Evolutionary conservation across 2,113 vertebrate species (phyloP).

Genomic region (Ascaphus truei): DNA sequence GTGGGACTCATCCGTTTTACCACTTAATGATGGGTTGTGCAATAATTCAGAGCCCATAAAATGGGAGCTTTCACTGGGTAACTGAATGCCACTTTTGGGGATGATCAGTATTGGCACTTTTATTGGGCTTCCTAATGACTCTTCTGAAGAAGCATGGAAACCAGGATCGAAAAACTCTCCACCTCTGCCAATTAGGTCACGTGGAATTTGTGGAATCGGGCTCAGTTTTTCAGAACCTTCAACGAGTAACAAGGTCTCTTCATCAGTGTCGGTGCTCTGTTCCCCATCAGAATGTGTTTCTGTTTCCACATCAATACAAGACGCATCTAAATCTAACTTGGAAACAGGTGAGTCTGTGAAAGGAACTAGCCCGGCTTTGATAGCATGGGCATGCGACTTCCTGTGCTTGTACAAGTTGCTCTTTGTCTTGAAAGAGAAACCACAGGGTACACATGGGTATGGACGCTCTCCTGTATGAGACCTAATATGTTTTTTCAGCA

Average conservation of each 20-base stretch:
- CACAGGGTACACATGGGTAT: constrained; percentile 92
- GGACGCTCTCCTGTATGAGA: constrained; percentile 96
- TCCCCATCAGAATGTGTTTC: constrained; percentile 94
- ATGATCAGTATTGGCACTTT: constrained; percentile 96
- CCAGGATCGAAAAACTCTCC: constrained; percentile 65
- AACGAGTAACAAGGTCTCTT: constrained; percentile 72
- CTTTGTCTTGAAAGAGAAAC: constrained; percentile 98
- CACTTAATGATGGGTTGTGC: constrained; percentile 67
- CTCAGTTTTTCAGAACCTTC: constrained; percentile 79
- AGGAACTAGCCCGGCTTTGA: constrained; percentile 95
- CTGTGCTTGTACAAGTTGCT: constrained; percentile 98
- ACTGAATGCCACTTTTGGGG: constrained; percentile 77
- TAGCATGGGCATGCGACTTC: constrained; percentile 96
- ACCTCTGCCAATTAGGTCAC: constrained; percentile 69
- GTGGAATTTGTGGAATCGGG: constrained; percentile 72
- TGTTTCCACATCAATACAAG: constrained; percentile 80
- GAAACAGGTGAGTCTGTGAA: constrained; percentile 83
- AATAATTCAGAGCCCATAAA: constrained; percentile 73
- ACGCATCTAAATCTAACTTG: constrained; percentile 80
- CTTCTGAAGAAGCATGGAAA: constrained; percentile 72
- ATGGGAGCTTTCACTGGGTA: constrained; percentile 74
- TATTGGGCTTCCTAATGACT: constrained; percentile 77
- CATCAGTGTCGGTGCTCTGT: constrained; percentile 95
- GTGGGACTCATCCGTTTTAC: constrained; percentile 79
- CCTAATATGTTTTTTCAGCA: constrained; percentile 97